Evolutionary conservation across 2,113 vertebrate genomes (phyloP).

Genomic region (Channa argus): DNA sequence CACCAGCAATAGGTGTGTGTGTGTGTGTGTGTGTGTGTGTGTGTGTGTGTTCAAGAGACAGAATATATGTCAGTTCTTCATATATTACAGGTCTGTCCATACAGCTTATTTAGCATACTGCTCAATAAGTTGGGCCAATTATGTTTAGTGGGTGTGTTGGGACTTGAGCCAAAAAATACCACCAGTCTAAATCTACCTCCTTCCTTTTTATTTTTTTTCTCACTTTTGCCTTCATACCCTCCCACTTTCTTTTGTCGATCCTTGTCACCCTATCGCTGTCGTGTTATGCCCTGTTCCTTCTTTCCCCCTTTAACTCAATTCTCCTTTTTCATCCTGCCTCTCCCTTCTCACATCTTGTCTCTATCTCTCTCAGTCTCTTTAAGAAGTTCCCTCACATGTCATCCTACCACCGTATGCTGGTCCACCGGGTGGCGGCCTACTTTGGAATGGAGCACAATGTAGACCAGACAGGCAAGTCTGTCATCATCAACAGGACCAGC

Average conservation of each 20-base stretch:
- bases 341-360: background rate
- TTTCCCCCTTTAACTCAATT: background rate
- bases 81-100: conserved; percentile 34
- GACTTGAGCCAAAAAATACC: conserved; percentile 24
- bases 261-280: background rate
- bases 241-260: background rate
- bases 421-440: conserved; percentile 95
- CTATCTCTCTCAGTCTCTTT: conserved; percentile 86
- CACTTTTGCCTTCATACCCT: background rate
- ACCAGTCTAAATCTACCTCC: conserved; percentile 21
- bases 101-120: conserved; percentile 26
- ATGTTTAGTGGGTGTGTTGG: conserved; percentile 26
- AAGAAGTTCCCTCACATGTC: conserved; percentile 99
- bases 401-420: conserved; percentile 95
- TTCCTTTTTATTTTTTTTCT: background rate
- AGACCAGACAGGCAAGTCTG: conserved; percentile 96
- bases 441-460: conserved; percentile 98
- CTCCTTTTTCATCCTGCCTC: background rate
- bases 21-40: conserved; percentile 23
- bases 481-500: conserved; percentile 96
- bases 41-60: conserved; percentile 13
- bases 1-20: conserved; percentile 90
- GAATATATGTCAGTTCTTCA: background rate
- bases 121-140: conserved; percentile 32
- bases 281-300: background rate